Percentiles rank a stretch among this genome's conserved stretches.
Evolutionary conservation across 2,113 vertebrate genomes (phyloP).

Genomic region (Condylura cristata): DNA sequence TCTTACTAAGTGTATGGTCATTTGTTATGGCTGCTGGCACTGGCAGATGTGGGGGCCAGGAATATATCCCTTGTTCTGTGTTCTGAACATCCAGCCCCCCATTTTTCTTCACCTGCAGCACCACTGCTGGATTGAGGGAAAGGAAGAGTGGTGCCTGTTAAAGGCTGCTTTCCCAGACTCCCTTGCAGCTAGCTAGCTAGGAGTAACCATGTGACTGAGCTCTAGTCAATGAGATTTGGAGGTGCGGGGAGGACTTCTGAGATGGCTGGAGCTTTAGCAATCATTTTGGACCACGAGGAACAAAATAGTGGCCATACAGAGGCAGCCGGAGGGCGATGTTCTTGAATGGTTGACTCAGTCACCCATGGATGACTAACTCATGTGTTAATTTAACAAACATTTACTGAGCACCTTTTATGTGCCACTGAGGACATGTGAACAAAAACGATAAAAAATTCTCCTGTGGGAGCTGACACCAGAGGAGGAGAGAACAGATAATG

Average conservation of each 20-base stretch:
- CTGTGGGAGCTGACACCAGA: conserved; percentile 7
- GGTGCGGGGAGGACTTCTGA: neutral
- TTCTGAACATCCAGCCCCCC: neutral
- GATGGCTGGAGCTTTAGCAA: neutral
- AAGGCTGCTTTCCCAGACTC: neutral
- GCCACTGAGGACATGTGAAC: neutral
- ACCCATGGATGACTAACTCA: neutral
- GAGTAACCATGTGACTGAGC: neutral
- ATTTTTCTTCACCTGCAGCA: neutral
- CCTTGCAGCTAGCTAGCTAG: neutral
- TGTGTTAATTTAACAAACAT: neutral
- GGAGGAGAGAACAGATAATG: neutral
- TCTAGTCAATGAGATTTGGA: neutral
- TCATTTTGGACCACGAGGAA: neutral
- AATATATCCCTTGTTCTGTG: neutral
- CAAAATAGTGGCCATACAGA: neutral
- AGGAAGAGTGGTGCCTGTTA: neutral
- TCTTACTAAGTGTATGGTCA: neutral
- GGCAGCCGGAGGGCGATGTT: neutral
- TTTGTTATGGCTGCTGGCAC: neutral
- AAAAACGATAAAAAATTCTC: neutral
- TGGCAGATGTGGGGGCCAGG: neutral
- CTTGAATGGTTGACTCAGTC: neutral
- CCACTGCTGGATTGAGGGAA: neutral
- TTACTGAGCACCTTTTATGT: neutral